Base-by-base conservation (phyloP, 1,140 invertebrate species). In the Drosophila sp. region DNA sequence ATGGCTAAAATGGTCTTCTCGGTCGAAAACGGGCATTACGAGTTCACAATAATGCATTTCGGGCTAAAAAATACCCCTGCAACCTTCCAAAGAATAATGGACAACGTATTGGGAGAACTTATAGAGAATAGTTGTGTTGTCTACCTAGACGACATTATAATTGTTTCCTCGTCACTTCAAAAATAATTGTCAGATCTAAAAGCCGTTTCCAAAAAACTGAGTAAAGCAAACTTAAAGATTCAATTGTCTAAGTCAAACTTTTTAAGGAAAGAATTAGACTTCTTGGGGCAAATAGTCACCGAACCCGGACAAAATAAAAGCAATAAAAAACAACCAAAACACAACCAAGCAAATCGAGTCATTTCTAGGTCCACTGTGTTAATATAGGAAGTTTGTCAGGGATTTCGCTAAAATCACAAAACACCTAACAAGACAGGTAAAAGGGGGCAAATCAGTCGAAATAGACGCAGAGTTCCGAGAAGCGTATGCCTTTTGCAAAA, bases 11-110 rank as follows among this genome's bases (percentile, higher is more conserved):
- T 17, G 17, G 17, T 17, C 17, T 17, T 17, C 30, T 32, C 44
- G 3, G 61, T 47, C 2, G 44, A 50, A 63, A 23, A 23, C 0
- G 41, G 41, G 7, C 61, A 63, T 27, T 63, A 54, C 8, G 61
- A 54, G 29, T 60, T 10, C 8, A 1, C n/a, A 1, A 35, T 32
- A 11, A 32, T 60, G 11, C 11, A 17, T 17, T 17, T 17, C 17
- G 17, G 17, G 17, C 17, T 17, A 17, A 17, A 17, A 17, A 17
- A 17, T 17, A 17, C 17, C 17, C 17, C 17, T 17, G 17, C 17
- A 17, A 17, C 17, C 17, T 17, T 17, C 17, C 17, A 17, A 17
- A 17, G 17, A 17, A 17, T 17, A 17, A 17, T 27, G 33, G 32
- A 40, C 4, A 40, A 60, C 1, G 0, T 60, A 11, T 25, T 56